Evolutionary conservation across 30 jellyfish, hydroid and myxozoan genomes (phyloP).

Genomic region (Aurelia aurita complex sp. Pacific): DNA sequence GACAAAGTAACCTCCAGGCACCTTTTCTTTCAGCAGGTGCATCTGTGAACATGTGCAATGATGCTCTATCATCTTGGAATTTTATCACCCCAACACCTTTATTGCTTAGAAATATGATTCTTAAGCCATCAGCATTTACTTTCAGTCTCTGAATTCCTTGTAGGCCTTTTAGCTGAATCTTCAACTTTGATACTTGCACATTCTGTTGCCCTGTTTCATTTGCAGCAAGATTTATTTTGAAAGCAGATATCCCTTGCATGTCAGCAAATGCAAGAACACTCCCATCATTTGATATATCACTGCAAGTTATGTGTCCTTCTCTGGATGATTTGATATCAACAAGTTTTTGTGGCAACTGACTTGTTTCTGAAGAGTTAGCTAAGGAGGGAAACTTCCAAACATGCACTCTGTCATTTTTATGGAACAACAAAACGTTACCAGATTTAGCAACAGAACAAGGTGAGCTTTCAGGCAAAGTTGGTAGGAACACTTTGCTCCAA

Average conservation of each 20-base stretch:
- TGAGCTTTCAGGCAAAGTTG: constrained; percentile 27
- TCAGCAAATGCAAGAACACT: constrained; percentile 53
- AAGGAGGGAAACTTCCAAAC: constrained; percentile 68
- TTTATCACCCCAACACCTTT: constrained; percentile 17
- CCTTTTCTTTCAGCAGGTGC: constrained; percentile 1
- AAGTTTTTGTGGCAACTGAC: constrained; percentile 33
- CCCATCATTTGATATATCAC: constrained; percentile 75
- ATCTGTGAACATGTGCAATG: constrained; percentile 5
- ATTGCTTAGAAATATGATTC: constrained; percentile 23
- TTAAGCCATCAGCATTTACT: constrained; percentile 40
- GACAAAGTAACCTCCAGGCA: constrained; percentile 36
- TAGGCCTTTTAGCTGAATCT: constrained; percentile 14
- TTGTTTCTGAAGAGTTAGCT: background rate
- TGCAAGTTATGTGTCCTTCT: constrained; percentile 33
- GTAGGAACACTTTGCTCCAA: background rate
- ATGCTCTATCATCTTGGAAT: background rate
- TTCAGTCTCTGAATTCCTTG: constrained; percentile 37
- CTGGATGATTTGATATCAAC: constrained; percentile 51
- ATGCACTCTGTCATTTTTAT: constrained; percentile 42
- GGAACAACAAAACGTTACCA: constrained; percentile 47
- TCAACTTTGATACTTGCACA: constrained; percentile 27
- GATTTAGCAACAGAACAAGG: constrained; percentile 43
- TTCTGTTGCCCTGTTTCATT: background rate
- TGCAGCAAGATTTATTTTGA: background rate
- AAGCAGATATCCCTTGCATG: constrained; percentile 12